Evolutionary conservation across 2,888 invertebrate genomes (phyloP), one percentile per base, ranked within the genome.

Genomic region (Megamerina dolium): DNA sequence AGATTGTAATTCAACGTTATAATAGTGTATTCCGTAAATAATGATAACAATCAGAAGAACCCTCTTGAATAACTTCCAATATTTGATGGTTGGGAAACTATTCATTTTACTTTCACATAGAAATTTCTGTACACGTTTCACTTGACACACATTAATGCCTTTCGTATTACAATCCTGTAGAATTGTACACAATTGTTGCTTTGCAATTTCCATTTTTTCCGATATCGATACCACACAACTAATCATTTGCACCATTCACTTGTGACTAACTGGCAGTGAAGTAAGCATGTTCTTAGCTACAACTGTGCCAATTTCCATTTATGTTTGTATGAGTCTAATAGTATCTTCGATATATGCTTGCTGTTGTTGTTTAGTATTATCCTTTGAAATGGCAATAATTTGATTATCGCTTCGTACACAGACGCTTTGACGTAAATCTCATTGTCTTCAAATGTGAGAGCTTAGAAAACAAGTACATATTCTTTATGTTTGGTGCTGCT

Each of bases 381-480:
- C 54, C 60, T 45, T 37, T 62, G 55, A 55, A 44, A 53, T 52
- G 59, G 52, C 49, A 64, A 58, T 65, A 65, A 65, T 61, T 45
- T 50, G 56, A 58, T 65, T 66, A 66, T 66, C 64, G 48, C 46
- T 26, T 46, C 43, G 33, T 46, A 49, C 51, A 46, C 58, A 59
- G 52, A n/a, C n/a, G 42, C 53, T 39, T 27, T 37, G 38, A 30
- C 43, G 42, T 29, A 46, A 39, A 40, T 32, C 43, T 33, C 23
- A 32, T 45, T 45, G 21, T 29, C n/a, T n/a, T n/a, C n/a, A n/a
- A n/a, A 29, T 10, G 14, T 12, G 31, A 6, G 23, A 6, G 10
- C 23, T 8, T 23, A 8, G 6, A 6, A 6, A 10, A 6, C 23
- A 23, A 23, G 23, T 8, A 26, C 26, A 37, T 37, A 37, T 16